phyloP scores from a whole-genome alignment of 1,140 invertebrate species.

The Phymorhynchus buccinoides region DNA sequence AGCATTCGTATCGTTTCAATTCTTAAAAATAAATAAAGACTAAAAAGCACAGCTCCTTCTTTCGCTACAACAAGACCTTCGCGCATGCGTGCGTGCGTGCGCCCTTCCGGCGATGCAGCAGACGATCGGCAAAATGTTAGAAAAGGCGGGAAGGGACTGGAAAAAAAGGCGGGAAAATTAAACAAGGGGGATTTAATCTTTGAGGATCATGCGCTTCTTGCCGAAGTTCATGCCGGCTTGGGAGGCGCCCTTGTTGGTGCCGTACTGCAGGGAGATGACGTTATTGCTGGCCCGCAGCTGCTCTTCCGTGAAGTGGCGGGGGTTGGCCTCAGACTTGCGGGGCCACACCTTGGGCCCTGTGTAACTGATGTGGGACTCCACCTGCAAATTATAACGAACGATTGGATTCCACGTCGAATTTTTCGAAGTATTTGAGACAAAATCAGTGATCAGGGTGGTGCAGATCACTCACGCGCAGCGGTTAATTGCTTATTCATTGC shows the following conservation, averaged over 20 bases:
- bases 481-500: no score
- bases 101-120: background rate
- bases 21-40: no score
- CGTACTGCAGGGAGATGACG: conserved; percentile 66
- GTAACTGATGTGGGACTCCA: conserved; percentile 89
- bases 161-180: background rate
- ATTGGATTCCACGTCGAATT: no score
- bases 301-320: conserved; percentile 84
- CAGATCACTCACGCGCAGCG: no score
- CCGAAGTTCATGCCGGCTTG: conserved; percentile 85
- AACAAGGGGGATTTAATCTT: conserved; percentile 24
- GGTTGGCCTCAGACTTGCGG: conserved; percentile 88
- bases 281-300: conserved; percentile 87
- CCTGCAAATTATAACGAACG: no score
- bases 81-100: background rate
- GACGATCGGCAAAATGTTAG: no score
- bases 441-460: no score
- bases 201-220: conserved; percentile 59
- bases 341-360: conserved; percentile 81
- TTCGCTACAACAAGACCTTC: background rate
- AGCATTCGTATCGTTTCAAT: no score
- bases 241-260: conserved; percentile 78
- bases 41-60: background rate
- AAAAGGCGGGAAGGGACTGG: background rate
- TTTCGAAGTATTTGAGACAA: no score